Evolutionary conservation across 35 echinoderm and acorn worm genomes (phyloP).

Genomic region (Stichopus chloronotus): DNA sequence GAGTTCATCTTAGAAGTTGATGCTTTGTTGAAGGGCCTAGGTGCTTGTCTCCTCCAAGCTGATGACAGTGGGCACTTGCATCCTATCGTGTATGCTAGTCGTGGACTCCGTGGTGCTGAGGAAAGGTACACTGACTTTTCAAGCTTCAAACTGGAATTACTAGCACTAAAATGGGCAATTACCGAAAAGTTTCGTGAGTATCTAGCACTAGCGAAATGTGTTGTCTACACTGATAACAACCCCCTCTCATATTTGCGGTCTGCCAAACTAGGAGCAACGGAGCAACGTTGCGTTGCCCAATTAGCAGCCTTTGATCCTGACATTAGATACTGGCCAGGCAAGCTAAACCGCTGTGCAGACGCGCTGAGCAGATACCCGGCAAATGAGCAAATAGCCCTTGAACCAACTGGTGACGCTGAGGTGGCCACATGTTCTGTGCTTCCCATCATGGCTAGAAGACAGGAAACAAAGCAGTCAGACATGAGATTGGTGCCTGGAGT

Average conservation of each 20-base stretch:
- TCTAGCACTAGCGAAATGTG: no score
- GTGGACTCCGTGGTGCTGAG: no score
- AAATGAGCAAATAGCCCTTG: neutral
- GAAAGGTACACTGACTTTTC: no score
- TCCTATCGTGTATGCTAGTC: slow-evolving; percentile 23
- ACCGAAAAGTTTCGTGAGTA: no score
- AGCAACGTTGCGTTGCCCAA: no score
- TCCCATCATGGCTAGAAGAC: neutral
- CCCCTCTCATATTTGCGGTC: no score
- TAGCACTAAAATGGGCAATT: no score
- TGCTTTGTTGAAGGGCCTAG: slow-evolving; percentile 9
- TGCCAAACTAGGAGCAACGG: no score
- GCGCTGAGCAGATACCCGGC: slow-evolving; percentile 35
- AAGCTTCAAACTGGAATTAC: no score
- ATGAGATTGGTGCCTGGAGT: neutral
- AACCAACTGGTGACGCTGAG: neutral
- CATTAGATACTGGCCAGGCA: slow-evolving; percentile 32
- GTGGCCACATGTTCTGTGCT: neutral
- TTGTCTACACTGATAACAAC: no score
- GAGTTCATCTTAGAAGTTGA: slow-evolving; percentile 57
- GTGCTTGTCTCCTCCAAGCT: no score
- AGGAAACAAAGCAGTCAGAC: neutral
- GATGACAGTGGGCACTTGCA: neutral
- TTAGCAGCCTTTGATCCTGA: neutral
- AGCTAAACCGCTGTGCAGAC: slow-evolving; percentile 40